Evolutionary conservation across 2,797 vertebrate genomes (phyloP).

Genomic region (Harpagifer antarcticus): DNA sequence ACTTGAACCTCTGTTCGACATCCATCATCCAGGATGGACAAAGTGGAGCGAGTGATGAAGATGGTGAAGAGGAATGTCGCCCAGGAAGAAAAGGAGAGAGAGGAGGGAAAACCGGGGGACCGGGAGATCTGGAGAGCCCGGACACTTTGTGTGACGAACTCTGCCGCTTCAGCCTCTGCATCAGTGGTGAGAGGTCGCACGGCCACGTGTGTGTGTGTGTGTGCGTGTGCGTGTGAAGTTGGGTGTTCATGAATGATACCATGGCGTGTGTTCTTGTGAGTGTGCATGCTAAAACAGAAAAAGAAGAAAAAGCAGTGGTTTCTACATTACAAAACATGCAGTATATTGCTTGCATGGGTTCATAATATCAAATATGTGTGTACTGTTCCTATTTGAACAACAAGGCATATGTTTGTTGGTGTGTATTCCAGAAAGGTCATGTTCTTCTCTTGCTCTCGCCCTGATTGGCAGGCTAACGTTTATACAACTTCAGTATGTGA

Average conservation of each 20-base stretch:
- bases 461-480: too few relatives aligned
- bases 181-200: constrained; percentile 84
- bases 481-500: too few relatives aligned
- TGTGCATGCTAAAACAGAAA: too few relatives aligned
- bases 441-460: too few relatives aligned
- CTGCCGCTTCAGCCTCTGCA: constrained; percentile 88
- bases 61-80: constrained; percentile 90
- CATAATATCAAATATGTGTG: too few relatives aligned
- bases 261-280: background rate
- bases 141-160: constrained; percentile 87
- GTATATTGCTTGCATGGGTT: too few relatives aligned
- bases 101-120: constrained; percentile 83
- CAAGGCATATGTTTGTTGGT: background rate
- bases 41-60: constrained; percentile 89
- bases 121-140: constrained; percentile 84
- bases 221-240: background rate
- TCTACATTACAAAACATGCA: background rate
- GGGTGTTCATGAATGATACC: background rate
- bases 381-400: background rate
- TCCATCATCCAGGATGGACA: constrained; percentile 80
- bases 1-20: background rate
- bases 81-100: constrained; percentile 87
- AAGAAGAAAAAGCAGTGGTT: too few relatives aligned
- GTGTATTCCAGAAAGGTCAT: background rate
- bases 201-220: constrained; percentile 2